Evolutionary conservation across 64 coral and sea anemone genomes (phyloP), one percentile per base, ranked within the genome.

Genomic region (Stichodactyla helianthus): DNA sequence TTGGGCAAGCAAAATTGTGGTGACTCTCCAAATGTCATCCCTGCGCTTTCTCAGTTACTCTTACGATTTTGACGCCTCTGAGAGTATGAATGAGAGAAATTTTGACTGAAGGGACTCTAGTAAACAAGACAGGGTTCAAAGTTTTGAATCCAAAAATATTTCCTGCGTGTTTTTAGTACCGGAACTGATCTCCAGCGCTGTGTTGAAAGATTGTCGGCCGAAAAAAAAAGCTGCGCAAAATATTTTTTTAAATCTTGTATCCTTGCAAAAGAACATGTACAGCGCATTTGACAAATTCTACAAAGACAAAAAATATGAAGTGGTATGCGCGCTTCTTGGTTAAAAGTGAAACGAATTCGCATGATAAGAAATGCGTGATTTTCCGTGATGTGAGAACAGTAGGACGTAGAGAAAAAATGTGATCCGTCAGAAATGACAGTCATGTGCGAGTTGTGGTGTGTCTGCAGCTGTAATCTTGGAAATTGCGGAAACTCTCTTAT

Each of bases 401-500:
- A 23, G 35, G 68, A 74, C 68, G 68, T 74, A 28, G 25, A 13
- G 68, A n/a, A 60, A 15, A 60, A 60, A 68, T 23, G 63, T 68
- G 7, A 27, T 74, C 22, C 25, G 27, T 74, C 6, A 31, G 10
- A 31, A 26, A 74, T 74, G 68, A 31, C 26, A 74, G 12, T 27
- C 23, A 74, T 74, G 22, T 35, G 68, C 7, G 19, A 59, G 20
- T n/a, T 5, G 62, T 25, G 68, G 68, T 74, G 26, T 2, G 10
- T 25, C 35, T 25, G 11, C 8, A 65, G 62, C 19, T 22, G 62
- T 65, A 60, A 68, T 68, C 63, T 20, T 68, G 63, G n/a, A 68
- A 68, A 74, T 23, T 74, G 68, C 68, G 68, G 68, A 74, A 74
- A 74, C 68, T 74, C 68, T 74, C 27, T 44, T 44, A 44, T 44